phyloP scores from a whole-genome alignment of 2,797 vertebrate species.

The Arctocebus calabarensis region DNA sequence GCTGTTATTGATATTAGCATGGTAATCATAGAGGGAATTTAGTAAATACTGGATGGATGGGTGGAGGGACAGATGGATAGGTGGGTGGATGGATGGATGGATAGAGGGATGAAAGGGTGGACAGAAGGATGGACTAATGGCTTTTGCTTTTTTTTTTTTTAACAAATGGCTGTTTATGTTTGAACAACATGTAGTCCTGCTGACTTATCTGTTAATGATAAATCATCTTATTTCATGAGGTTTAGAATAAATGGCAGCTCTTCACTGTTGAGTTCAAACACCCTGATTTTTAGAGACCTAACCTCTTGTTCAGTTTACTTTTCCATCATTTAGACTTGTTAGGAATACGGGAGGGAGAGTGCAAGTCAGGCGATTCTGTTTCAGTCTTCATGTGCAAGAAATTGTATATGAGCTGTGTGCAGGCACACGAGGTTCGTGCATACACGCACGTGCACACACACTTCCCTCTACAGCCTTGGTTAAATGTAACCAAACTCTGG shows the following conservation, averaged over 20 bases:
- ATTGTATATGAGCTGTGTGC: background rate
- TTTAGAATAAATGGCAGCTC: slow-evolving; percentile 5
- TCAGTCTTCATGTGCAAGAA: background rate
- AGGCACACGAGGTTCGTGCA: no score
- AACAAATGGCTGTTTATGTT: background rate
- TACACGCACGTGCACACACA: background rate
- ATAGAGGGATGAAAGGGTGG: background rate
- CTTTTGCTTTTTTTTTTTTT: no score
- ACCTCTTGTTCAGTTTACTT: slow-evolving; percentile 31
- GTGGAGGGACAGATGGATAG: background rate
- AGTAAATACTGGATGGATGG: background rate
- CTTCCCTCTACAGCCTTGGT: background rate
- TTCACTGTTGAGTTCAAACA: slow-evolving; percentile 21
- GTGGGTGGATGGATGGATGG: no score
- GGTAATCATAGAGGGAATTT: background rate
- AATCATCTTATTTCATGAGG: background rate
- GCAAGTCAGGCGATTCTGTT: background rate
- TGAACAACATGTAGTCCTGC: background rate
- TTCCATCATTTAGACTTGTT: background rate
- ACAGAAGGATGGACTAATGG: no score
- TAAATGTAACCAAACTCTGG: background rate
- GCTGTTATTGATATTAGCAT: background rate
- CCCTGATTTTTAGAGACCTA: slow-evolving; percentile 55
- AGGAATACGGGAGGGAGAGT: background rate
- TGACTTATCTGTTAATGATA: background rate